Conservation (phyloP, 2,797 vertebrate genomes). For the Erethizon dorsatum region DNA sequence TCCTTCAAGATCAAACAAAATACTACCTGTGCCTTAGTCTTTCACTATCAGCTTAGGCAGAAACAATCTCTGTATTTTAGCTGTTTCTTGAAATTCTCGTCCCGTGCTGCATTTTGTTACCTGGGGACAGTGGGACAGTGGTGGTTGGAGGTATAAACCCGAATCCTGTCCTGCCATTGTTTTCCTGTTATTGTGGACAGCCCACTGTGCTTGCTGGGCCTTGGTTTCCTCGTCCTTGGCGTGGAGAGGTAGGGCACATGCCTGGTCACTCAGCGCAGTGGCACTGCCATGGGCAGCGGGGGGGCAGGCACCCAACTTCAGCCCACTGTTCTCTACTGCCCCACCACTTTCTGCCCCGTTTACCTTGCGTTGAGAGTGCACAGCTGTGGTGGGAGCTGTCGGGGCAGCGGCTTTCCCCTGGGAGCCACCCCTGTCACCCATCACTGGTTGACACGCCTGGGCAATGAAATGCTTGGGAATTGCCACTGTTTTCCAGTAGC, state of each 20-base stretch:
- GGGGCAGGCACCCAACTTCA: too few species aligned
- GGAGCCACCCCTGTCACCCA: conserved; percentile 9
- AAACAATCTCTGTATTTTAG: background rate
- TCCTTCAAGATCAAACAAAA: background rate
- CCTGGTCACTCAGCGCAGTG: too few species aligned
- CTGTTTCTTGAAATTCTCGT: background rate
- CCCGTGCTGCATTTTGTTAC: background rate
- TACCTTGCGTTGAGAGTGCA: background rate
- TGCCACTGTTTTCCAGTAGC: conserved; percentile 46
- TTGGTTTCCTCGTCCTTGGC: background rate
- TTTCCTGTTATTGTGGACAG: background rate
- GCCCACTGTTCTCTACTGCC: too few species aligned
- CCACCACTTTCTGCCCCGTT: background rate
- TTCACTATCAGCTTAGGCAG: background rate
- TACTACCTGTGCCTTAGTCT: background rate
- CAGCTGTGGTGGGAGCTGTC: background rate
- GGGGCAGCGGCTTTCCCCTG: conserved; percentile 5
- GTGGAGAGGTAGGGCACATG: background rate
- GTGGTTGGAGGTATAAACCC: background rate
- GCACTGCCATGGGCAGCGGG: too few species aligned
- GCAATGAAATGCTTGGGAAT: conserved; percentile 66
- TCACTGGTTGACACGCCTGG: conserved; percentile 69
- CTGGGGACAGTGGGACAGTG: background rate
- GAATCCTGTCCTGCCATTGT: background rate
- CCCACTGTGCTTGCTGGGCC: accelerated